These are phyloP conservation scores for Numenius arquata DNA, from an alignment of 2,113 vertebrate genomes.

Conservation along the genomic window DNA sequence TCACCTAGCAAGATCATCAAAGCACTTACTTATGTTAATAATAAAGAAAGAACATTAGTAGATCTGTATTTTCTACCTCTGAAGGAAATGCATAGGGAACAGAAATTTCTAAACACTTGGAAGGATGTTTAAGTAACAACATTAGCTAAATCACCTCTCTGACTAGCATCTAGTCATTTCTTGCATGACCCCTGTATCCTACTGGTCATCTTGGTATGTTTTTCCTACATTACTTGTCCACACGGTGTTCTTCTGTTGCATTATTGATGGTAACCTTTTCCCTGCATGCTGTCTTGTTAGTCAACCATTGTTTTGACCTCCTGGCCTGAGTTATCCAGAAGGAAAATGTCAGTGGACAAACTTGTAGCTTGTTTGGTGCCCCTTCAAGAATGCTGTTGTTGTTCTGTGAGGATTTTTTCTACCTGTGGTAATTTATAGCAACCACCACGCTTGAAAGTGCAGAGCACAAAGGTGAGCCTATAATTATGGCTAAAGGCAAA, in stretches of 20 bases:
- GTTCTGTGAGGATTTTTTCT: not conserved
- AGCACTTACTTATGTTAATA: not conserved
- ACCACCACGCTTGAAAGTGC: not conserved
- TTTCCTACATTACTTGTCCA: conserved; percentile 16
- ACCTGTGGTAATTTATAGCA: conserved; percentile 48
- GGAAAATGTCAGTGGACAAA: conserved; percentile 33
- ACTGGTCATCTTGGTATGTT: not conserved
- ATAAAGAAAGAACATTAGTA: not conserved
- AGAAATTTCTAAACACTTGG: not conserved
- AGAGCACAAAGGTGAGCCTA: conserved; percentile 19
- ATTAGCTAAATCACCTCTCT: not conserved
- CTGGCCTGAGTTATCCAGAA: conserved; percentile 16
- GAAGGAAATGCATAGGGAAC: not conserved
- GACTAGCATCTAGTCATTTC: not conserved
- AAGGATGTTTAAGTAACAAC: not conserved
- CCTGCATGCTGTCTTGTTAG: conserved; percentile 39
- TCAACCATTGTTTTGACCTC: conserved; percentile 38
- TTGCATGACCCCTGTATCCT: not conserved
- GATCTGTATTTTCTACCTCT: not conserved
- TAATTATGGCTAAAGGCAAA: conserved; percentile 26
- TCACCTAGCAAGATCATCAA: not conserved
- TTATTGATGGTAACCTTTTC: conserved; percentile 65
- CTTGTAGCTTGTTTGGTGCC: not conserved
- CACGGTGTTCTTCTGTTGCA: conserved; percentile 37
- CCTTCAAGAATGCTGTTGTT: conserved; percentile 20